phyloP scores from a whole-genome alignment of 2,888 invertebrate genomes.

The Lepidocyrtoides sp. region DNA sequence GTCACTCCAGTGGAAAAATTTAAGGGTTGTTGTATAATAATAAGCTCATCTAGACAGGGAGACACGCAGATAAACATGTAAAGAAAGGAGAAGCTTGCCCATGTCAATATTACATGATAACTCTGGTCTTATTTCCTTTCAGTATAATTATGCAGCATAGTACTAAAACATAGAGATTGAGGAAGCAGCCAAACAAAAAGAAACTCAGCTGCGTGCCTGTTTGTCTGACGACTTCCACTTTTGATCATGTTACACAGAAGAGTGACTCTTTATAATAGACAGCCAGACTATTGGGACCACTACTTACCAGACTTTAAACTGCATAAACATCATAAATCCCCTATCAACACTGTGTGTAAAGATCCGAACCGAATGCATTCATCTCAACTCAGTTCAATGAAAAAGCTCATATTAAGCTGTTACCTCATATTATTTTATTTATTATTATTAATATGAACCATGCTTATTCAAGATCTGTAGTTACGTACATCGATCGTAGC shows the following conservation, averaged over 20 bases:
- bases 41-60: slow-evolving; percentile 34
- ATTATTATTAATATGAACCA: background rate
- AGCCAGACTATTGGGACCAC: background rate
- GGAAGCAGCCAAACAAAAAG: background rate
- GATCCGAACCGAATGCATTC: too few species aligned
- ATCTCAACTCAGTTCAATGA: too few species aligned
- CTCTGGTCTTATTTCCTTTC: background rate
- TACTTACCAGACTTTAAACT: background rate
- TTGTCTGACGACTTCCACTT: slow-evolving; percentile 55
- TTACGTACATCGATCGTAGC: background rate
- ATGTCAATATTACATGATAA: slow-evolving; percentile 56
- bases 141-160: background rate
- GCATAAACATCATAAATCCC: slow-evolving; percentile 35
- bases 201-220: slow-evolving; percentile 39
- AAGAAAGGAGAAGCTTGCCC: slow-evolving; percentile 39
- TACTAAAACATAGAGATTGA: background rate
- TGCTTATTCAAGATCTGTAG: too few species aligned
- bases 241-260: slow-evolving; percentile 55
- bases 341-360: slow-evolving; percentile 41
- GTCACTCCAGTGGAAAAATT: slow-evolving; percentile 62
- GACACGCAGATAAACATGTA: too few species aligned
- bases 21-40: slow-evolving; percentile 63
- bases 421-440: too few species aligned
- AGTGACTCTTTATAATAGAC: slow-evolving; percentile 19
- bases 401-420: too few species aligned